Evolutionary conservation across 2,888 invertebrate genomes (phyloP).

Genomic region (Apodemia duryi): DNA sequence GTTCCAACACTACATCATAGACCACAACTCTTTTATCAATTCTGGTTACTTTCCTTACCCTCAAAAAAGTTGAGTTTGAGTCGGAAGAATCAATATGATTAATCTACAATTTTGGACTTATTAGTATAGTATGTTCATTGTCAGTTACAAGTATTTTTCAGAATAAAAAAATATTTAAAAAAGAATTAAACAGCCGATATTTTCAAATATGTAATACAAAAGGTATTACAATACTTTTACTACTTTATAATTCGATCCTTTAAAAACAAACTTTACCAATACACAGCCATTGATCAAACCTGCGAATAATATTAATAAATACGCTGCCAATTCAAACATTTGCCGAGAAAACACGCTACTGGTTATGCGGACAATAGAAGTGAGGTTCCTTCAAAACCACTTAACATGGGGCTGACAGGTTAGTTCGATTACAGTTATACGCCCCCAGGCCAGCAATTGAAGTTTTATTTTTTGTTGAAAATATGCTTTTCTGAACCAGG

Average conservation of each 20-base stretch:
- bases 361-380: constrained; percentile 65
- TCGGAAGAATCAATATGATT: too few species aligned
- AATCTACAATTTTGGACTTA: too few species aligned
- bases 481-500: constrained; percentile 56
- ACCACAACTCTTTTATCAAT: neutral
- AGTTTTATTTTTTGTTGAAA: constrained; percentile 62
- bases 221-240: constrained; percentile 1
- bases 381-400: constrained; percentile 71
- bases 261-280: constrained; percentile 43
- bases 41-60: neutral
- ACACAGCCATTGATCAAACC: constrained; percentile 51
- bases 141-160: too few species aligned
- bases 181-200: too few species aligned
- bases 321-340: constrained; percentile 69
- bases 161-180: too few species aligned
- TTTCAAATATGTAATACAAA: neutral
- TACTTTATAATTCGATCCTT: constrained; percentile 36
- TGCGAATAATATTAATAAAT: constrained; percentile 60
- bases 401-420: constrained; percentile 80
- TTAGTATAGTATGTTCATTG: too few species aligned
- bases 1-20: neutral
- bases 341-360: constrained; percentile 75
- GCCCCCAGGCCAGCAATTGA: constrained; percentile 66
- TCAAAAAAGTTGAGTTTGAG: too few species aligned
- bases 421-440: constrained; percentile 73